Base-by-base conservation (phyloP, 2,113 vertebrate genomes). In the Dipodomys ordii region DNA sequence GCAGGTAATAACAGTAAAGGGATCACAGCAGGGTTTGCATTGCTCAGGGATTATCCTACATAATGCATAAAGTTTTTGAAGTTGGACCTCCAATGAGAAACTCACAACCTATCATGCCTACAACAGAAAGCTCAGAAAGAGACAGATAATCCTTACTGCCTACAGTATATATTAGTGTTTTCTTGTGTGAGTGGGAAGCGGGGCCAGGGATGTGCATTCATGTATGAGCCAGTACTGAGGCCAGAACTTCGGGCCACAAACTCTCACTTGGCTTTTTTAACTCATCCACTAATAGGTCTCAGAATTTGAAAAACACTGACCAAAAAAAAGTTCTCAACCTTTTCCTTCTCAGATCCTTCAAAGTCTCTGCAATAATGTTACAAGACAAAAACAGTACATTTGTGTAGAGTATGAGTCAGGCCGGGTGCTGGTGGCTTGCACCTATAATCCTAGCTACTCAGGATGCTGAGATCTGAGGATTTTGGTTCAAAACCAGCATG, bases 1-100 rank as follows among this genome's bases (percentile, higher is more conserved):
- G 88, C 99, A 99, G 99, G 99, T 99, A 97, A 76, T 27, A 27
- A 15, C 16, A 28, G 64, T 4, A 23, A 44, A 16, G 22, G 39
- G 30, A 49, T 23, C 32, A 0, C 5, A 35, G 18, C 57, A 39
- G 27, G n/a, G 39, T 39, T 39, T 39, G 39, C 39, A 39, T 6
- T 39, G 39, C 39, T 39, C 39, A 39, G 39, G 39, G 39, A 39
- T 39, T 39, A 39, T 39, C 39, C 39, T 39, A 39, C 39, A 6
- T 39, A 39, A 39, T 39, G 39, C 39, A 39, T 39, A 39, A 39
- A 6, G 15, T 11, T 28, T 90, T 69, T 90, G 88, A 12, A 83
- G 79, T 80, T 39, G 20, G 28, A 64, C 22, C 53, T 53, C 60
- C 22, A n/a, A 30, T 69, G 77, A 86, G 30, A 79, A 74, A 72